Conservation (phyloP, 2,113 vertebrate species). For the Nicator chloris region DNA sequence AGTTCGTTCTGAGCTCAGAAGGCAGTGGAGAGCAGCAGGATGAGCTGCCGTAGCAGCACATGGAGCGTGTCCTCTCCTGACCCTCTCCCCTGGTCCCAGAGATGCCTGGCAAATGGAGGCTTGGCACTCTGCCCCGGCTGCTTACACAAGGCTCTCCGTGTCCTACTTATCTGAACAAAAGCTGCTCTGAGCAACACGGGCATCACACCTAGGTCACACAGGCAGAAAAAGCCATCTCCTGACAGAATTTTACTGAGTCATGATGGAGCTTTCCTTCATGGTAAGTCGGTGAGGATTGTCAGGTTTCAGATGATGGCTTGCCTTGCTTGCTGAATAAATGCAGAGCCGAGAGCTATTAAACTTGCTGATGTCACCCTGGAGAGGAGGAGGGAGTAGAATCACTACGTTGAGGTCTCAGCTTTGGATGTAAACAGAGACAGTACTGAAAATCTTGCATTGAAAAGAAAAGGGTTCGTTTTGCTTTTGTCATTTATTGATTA, state of each 20-base stretch:
- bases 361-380: background rate
- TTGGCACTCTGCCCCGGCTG: slow-evolving; percentile 64
- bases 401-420: background rate
- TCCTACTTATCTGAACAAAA: slow-evolving; percentile 62
- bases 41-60: slow-evolving; percentile 43
- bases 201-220: slow-evolving; percentile 47
- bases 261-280: slow-evolving; percentile 46
- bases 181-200: background rate
- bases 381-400: background rate
- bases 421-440: background rate
- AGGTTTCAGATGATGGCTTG: slow-evolving; percentile 31
- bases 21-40: background rate
- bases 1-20: background rate
- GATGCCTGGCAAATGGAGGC: slow-evolving; percentile 53
- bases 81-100: slow-evolving; percentile 15
- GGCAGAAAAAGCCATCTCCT: slow-evolving; percentile 46
- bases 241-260: slow-evolving; percentile 45
- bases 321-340: background rate
- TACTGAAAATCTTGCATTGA: background rate
- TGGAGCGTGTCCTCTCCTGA: slow-evolving; percentile 64
- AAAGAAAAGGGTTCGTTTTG: background rate
- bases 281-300: slow-evolving; percentile 58
- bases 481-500: background rate
- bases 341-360: background rate
- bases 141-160: slow-evolving; percentile 50